phyloP scores from a whole-genome alignment of 2,113 vertebrate species.

The Crotalus helleri region DNA sequence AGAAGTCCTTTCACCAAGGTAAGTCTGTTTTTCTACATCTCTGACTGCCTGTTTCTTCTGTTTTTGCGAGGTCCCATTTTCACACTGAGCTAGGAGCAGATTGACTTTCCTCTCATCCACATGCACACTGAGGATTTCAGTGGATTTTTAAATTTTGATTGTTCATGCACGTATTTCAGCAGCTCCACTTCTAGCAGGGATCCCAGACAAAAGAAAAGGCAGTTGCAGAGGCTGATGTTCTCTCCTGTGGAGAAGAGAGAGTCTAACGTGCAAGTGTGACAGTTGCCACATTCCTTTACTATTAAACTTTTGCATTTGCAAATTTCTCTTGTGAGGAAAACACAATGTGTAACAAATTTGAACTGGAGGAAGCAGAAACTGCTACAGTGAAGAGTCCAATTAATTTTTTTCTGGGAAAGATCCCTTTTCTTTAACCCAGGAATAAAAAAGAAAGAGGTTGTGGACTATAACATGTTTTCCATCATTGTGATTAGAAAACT shows the following conservation, averaged over 20 bases:
- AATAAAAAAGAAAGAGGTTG: background rate
- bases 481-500: background rate
- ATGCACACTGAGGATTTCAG: background rate
- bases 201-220: fast-evolving
- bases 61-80: background rate
- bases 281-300: background rate
- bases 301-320: background rate
- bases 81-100: background rate
- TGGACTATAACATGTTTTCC: background rate
- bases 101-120: background rate
- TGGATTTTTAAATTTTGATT: background rate
- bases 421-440: background rate
- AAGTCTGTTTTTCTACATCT: constrained; percentile 31
- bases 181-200: fast-evolving
- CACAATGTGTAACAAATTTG: background rate
- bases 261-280: background rate
- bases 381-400: background rate
- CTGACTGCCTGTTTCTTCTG: background rate
- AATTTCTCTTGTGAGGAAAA: background rate
- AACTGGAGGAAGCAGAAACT: background rate
- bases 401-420: background rate
- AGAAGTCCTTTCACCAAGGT: constrained; percentile 47
- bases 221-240: fast-evolving
- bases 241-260: background rate
- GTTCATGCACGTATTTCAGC: background rate